Evolutionary conservation across 2,113 vertebrate genomes (phyloP).

Genomic region (Apaloderma vittatum): DNA sequence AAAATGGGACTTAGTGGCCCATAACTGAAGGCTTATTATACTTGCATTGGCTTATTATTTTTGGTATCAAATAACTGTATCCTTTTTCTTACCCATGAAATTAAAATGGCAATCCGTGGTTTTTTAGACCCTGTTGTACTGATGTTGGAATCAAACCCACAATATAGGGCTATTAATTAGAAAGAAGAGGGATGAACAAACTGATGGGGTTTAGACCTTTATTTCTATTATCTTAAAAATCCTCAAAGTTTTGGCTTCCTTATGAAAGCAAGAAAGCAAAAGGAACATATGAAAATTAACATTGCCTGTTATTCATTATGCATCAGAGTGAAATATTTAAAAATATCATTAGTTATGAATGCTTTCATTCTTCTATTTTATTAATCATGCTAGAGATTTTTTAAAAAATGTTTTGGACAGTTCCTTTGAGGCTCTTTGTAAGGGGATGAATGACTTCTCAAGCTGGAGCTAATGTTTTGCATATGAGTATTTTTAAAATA

Average conservation of each 20-base stretch:
- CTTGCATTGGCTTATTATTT: not conserved
- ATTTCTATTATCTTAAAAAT: not conserved
- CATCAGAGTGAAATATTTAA: not conserved
- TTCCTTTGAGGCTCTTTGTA: not conserved
- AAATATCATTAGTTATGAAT: not conserved
- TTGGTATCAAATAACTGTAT: not conserved
- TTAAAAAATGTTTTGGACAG: accelerated
- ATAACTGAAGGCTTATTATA: not conserved
- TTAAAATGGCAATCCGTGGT: not conserved
- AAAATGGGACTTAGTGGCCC: not conserved
- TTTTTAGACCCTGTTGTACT: not conserved
- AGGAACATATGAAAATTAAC: not conserved
- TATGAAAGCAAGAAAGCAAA: not conserved
- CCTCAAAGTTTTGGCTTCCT: not conserved
- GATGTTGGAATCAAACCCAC: not conserved
- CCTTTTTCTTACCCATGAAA: not conserved
- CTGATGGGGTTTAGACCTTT: not conserved
- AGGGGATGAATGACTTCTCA: not conserved
- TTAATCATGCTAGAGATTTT: not conserved
- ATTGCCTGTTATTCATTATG: not conserved
- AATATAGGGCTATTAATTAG: not conserved
- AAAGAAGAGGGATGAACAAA: not conserved
- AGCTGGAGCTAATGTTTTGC: not conserved
- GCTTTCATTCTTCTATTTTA: not conserved
- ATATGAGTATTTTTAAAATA: not conserved